Evolutionary conservation across 2,113 vertebrate species (phyloP).

Genomic region (Pristiophorus japonicus): DNA sequence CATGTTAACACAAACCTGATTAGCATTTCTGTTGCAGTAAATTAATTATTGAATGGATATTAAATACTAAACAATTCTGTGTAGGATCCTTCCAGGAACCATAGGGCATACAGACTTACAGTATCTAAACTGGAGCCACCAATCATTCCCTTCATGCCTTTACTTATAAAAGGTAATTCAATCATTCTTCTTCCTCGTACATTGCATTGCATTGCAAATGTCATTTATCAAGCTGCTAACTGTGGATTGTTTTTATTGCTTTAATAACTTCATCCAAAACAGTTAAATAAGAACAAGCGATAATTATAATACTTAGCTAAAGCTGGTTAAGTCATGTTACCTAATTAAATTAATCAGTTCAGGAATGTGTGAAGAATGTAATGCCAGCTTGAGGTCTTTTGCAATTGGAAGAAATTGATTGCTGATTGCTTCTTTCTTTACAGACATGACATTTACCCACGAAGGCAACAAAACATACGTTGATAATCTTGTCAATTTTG

Average conservation of each 20-base stretch:
- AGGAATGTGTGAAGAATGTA: slow-evolving; percentile 30
- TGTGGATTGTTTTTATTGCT: not conserved
- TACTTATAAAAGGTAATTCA: slow-evolving; percentile 91
- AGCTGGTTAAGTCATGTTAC: slow-evolving; percentile 28
- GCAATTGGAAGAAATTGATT: slow-evolving; percentile 19
- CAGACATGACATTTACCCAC: slow-evolving; percentile 98
- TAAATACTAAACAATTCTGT: slow-evolving; percentile 37
- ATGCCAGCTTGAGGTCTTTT: slow-evolving; percentile 18
- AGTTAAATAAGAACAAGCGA: not conserved
- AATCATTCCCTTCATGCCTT: slow-evolving; percentile 95
- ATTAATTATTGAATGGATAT: slow-evolving; percentile 54
- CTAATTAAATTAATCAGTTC: slow-evolving; percentile 32
- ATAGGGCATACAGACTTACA: slow-evolving; percentile 85
- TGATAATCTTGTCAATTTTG: slow-evolving; percentile 95
- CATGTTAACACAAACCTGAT: slow-evolving; percentile 54
- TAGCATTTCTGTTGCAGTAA: slow-evolving; percentile 58
- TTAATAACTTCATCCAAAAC: slow-evolving; percentile 15
- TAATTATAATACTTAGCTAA: slow-evolving; percentile 27
- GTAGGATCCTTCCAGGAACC: slow-evolving; percentile 96
- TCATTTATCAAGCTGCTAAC: not conserved
- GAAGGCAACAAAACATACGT: slow-evolving; percentile 95
- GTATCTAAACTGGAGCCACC: slow-evolving; percentile 87
- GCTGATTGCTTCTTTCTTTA: slow-evolving; percentile 47
- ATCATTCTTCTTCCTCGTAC: not conserved
- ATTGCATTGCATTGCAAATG: slow-evolving; percentile 5